phyloP scores from a whole-genome alignment of 2,888 invertebrate species.

The Fragum fragum region DNA sequence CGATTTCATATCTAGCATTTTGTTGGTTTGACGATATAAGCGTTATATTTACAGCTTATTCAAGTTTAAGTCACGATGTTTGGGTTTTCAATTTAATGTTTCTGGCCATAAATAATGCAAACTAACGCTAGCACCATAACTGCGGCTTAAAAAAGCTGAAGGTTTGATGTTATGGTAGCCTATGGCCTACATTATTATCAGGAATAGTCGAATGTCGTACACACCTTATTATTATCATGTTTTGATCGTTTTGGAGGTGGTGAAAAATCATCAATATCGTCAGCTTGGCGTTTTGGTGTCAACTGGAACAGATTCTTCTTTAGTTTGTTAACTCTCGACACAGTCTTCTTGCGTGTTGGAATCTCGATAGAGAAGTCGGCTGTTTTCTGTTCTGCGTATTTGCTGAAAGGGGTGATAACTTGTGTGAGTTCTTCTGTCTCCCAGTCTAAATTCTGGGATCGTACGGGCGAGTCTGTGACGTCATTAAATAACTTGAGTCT shows the following conservation, averaged over 20 bases:
- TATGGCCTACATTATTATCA: too few relatives aligned
- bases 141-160: too few relatives aligned
- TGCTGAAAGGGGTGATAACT: slow-evolving; percentile 21
- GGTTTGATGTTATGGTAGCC: too few relatives aligned
- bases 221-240: neutral
- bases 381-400: slow-evolving; percentile 33
- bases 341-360: neutral
- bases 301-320: slow-evolving; percentile 43
- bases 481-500: slow-evolving; percentile 33
- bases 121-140: too few relatives aligned
- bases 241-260: neutral
- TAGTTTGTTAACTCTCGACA: slow-evolving; percentile 3
- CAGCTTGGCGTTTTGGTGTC: slow-evolving; percentile 36
- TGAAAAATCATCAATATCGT: slow-evolving; percentile 26
- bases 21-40: too few relatives aligned
- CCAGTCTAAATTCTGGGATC: slow-evolving; percentile 21
- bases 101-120: too few relatives aligned
- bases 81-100: too few relatives aligned
- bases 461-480: slow-evolving; percentile 24
- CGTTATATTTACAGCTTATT: too few relatives aligned
- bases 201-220: too few relatives aligned
- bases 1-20: too few relatives aligned
- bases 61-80: too few relatives aligned
- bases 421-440: neutral
- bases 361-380: slow-evolving; percentile 25